These are phyloP conservation scores for Entelurus aequoreus DNA, from an alignment of 2,113 vertebrate genomes.

Conservation along the genomic window DNA sequence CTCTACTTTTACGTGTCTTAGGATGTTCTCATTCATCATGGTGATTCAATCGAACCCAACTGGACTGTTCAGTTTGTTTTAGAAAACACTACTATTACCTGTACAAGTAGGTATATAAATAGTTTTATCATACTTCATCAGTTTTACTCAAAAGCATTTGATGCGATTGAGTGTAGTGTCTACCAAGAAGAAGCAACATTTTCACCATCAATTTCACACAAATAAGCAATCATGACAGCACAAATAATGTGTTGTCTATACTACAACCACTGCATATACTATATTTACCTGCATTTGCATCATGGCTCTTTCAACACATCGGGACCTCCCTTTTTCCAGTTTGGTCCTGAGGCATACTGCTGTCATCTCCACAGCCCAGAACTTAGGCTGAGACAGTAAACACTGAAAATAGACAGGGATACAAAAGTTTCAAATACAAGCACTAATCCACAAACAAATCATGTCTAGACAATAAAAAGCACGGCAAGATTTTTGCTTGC, in stretches of 20 bases:
- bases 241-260: neutral
- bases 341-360: conserved; percentile 85
- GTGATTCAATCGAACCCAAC: no score
- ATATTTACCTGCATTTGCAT: conserved; percentile 87
- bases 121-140: no score
- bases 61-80: no score
- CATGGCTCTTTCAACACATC: conserved; percentile 90
- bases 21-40: no score
- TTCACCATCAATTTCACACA: neutral
- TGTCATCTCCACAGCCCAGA: conserved; percentile 89
- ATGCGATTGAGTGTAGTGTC: no score
- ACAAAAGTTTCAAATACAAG: neutral
- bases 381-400: conserved; percentile 88
- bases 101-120: no score
- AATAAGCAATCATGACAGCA: neutral
- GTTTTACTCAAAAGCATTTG: no score
- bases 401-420: conserved; percentile 67
- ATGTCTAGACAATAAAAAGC: neutral
- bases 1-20: no score
- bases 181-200: no score
- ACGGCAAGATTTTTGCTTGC: no score
- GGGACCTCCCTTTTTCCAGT: conserved; percentile 80
- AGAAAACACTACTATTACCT: no score
- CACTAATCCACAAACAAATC: neutral
- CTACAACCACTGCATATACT: neutral